These are phyloP conservation scores for Rhynchonycteris naso DNA, from an alignment of 2,797 vertebrate species.

Conservation along the genomic window DNA sequence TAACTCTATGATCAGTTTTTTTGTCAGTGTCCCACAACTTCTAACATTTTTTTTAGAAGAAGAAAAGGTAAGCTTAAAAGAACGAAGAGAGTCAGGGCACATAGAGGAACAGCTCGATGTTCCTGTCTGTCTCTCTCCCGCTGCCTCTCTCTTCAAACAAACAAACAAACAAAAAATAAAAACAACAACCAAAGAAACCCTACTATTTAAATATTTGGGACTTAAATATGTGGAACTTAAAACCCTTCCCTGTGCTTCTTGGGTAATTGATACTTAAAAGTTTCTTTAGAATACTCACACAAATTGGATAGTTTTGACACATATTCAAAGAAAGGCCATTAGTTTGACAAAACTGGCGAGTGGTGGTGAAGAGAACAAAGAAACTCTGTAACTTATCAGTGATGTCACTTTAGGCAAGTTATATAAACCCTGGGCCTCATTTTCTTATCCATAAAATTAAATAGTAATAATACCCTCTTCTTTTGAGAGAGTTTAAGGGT, in stretches of 20 bases:
- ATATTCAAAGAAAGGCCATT: background rate
- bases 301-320: background rate
- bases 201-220: background rate
- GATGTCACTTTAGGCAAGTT: background rate
- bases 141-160: too few relatives aligned
- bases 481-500: background rate
- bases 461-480: background rate
- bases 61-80: background rate
- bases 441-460: background rate
- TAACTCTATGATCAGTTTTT: background rate
- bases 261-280: background rate
- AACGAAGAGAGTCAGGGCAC: background rate
- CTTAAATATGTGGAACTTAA: background rate
- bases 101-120: too few relatives aligned
- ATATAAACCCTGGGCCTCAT: background rate
- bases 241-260: background rate
- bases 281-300: background rate
- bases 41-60: background rate
- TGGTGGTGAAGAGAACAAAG: background rate
- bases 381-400: background rate
- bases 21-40: background rate
- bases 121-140: too few relatives aligned
- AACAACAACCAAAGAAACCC: background rate
- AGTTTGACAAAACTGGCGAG: background rate
- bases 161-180: too few relatives aligned